Percentiles rank a stretch among this genome's conserved stretches.
phyloP scores from a whole-genome alignment of 2,797 vertebrate species.

The Clarias fuscus region DNA sequence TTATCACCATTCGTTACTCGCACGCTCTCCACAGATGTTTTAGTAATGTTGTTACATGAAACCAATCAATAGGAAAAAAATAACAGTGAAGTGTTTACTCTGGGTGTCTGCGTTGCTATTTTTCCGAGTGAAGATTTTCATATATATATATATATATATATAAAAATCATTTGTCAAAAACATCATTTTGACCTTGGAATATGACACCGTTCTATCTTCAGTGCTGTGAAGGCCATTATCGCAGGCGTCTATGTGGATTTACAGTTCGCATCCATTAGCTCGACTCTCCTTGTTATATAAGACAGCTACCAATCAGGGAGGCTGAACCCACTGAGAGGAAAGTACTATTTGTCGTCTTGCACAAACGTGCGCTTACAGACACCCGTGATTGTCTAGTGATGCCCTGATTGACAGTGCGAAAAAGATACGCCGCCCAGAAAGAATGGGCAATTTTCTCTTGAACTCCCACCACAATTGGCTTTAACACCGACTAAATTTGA shows the following conservation, averaged over 20 bases:
- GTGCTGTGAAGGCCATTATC: not conserved
- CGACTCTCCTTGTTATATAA: not conserved
- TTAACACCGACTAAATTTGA: not conserved
- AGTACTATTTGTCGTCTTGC: not conserved
- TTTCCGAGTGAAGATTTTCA: not conserved
- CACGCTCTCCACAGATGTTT: conserved; percentile 12
- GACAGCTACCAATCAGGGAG: not conserved
- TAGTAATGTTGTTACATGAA: not conserved
- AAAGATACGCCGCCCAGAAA: not conserved
- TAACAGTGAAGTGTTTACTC: conserved; percentile 13
- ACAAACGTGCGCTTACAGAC: not conserved
- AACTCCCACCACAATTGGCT: not conserved
- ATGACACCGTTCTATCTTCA: not conserved
- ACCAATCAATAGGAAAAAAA: conserved; percentile 26
- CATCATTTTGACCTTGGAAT: not conserved
- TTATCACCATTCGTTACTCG: not conserved
- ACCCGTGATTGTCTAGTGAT: not conserved
- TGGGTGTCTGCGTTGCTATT: not conserved
- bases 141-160: too few species aligned
- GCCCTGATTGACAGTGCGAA: not conserved
- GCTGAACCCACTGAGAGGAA: not conserved
- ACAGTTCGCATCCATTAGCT: not conserved
- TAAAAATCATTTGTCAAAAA: not conserved
- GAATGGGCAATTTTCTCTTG: not conserved
- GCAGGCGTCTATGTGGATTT: not conserved